Evolutionary conservation across 2,113 vertebrate genomes (phyloP).

Genomic region (Melospiza georgiana): DNA sequence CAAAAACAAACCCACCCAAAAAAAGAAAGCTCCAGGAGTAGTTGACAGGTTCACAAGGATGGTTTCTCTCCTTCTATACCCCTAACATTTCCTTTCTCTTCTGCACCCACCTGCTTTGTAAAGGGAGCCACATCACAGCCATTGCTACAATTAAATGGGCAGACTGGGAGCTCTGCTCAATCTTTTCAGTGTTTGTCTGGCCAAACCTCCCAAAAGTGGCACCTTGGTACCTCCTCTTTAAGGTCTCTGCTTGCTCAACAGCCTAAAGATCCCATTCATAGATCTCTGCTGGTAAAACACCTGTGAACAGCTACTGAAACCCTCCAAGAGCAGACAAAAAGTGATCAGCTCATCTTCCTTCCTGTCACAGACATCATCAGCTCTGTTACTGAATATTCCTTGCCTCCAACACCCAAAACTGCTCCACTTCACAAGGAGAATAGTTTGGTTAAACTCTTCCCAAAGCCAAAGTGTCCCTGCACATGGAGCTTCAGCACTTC

Average conservation of each 20-base stretch:
- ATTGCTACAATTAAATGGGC: neutral
- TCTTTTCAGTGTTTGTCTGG: neutral
- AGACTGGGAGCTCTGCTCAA: neutral
- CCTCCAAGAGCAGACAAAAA: neutral
- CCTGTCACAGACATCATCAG: neutral
- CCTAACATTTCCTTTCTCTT: neutral
- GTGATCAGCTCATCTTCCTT: neutral
- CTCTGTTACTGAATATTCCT: neutral
- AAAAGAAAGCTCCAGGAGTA: neutral
- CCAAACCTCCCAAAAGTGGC: neutral
- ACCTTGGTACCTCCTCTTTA: neutral
- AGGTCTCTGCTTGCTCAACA: slow-evolving; percentile 1
- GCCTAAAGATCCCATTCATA: neutral
- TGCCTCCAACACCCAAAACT: neutral
- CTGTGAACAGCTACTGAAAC: neutral
- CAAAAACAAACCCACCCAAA: neutral
- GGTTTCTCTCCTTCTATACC: neutral
- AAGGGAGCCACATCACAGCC: neutral
- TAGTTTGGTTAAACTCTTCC: neutral
- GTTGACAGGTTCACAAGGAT: neutral
- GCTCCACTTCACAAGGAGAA: neutral
- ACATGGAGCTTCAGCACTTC: too few species aligned
- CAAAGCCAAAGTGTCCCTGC: neutral
- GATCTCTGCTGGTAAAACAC: neutral
- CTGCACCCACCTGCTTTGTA: neutral